Evolutionary conservation across 2,888 invertebrate species (phyloP).

Genomic region (Syrista parreyssii): DNA sequence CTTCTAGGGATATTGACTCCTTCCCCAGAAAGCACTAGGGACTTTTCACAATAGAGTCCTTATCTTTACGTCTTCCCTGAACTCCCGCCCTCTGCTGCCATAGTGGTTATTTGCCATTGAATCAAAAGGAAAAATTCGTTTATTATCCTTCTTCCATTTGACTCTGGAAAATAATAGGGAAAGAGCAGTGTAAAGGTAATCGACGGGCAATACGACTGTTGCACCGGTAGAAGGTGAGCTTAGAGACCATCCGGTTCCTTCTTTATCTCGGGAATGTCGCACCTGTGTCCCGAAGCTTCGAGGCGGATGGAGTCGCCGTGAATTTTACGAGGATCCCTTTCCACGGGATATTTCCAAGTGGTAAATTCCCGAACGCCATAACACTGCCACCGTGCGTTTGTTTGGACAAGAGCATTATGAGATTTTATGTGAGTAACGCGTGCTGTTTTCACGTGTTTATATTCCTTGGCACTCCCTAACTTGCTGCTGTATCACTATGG

Average conservation of each 20-base stretch:
- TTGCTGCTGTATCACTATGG: too few species aligned
- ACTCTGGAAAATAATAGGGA: too few species aligned
- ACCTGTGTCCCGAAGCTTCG: slow-evolving; percentile 3
- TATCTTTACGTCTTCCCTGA: slow-evolving; percentile 36
- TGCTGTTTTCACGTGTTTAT: slow-evolving; percentile 12
- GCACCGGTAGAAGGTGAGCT: background rate
- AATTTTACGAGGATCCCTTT: slow-evolving; percentile 2
- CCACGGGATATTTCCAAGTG: slow-evolving; percentile 31
- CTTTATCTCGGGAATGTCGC: slow-evolving; percentile 2
- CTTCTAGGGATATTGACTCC: too few species aligned
- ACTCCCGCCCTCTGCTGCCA: background rate
- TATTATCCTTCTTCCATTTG: too few species aligned
- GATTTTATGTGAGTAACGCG: slow-evolving; percentile 54
- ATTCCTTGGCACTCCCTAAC: background rate
- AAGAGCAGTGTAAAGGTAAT: background rate
- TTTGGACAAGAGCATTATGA: slow-evolving; percentile 60
- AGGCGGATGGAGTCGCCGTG: background rate
- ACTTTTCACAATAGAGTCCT: slow-evolving; percentile 37
- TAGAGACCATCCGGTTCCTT: background rate
- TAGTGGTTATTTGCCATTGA: too few species aligned
- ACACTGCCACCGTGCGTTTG: slow-evolving; percentile 50
- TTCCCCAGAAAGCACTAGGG: background rate
- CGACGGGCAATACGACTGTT: background rate
- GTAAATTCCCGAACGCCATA: slow-evolving; percentile 46
- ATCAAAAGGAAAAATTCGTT: too few species aligned